These are phyloP conservation scores for Osmerus eperlanus DNA, from an alignment of 2,113 vertebrate genomes.

Conservation along the genomic window DNA sequence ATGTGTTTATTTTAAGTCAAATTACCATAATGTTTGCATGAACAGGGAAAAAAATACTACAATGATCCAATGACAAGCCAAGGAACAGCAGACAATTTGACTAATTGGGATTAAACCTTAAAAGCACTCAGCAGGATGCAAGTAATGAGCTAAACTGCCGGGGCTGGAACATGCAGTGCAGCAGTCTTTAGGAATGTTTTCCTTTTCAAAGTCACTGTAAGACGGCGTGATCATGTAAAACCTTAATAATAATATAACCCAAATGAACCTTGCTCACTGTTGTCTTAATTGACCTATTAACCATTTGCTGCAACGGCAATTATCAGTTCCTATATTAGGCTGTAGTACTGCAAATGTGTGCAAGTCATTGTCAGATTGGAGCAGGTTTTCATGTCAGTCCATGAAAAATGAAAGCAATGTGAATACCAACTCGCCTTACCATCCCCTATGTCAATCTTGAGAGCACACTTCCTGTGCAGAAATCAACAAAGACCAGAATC, in stretches of 20 bases:
- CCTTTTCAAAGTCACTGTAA: not conserved
- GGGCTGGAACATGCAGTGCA: slow-evolving; percentile 23
- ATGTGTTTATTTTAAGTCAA: slow-evolving; percentile 33
- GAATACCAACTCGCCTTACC: not conserved
- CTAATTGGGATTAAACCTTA: slow-evolving; percentile 47
- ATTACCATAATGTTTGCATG: slow-evolving; percentile 31
- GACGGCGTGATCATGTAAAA: slow-evolving; percentile 6
- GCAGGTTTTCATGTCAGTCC: not conserved
- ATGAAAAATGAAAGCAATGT: not conserved
- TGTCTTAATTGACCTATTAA: not conserved
- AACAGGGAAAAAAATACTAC: slow-evolving; percentile 17
- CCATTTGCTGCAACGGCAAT: not conserved
- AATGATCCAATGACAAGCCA: slow-evolving; percentile 27
- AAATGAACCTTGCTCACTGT: not conserved
- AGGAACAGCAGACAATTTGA: slow-evolving; percentile 34
- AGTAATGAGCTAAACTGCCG: slow-evolving; percentile 43
- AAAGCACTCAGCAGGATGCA: slow-evolving; percentile 48
- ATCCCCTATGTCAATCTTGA: not conserved
- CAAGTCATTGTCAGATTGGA: too few species aligned
- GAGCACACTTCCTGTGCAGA: not conserved
- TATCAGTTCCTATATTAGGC: slow-evolving; percentile 8
- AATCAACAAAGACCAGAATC: not conserved
- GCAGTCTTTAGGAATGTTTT: slow-evolving; percentile 25
- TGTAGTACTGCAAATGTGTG: too few species aligned
- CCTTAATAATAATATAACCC: not conserved